Percentiles rank a stretch among this genome's conserved stretches.
Evolutionary conservation across 1,140 invertebrate genomes (phyloP).

Genomic region (Halictus rubicundus): DNA sequence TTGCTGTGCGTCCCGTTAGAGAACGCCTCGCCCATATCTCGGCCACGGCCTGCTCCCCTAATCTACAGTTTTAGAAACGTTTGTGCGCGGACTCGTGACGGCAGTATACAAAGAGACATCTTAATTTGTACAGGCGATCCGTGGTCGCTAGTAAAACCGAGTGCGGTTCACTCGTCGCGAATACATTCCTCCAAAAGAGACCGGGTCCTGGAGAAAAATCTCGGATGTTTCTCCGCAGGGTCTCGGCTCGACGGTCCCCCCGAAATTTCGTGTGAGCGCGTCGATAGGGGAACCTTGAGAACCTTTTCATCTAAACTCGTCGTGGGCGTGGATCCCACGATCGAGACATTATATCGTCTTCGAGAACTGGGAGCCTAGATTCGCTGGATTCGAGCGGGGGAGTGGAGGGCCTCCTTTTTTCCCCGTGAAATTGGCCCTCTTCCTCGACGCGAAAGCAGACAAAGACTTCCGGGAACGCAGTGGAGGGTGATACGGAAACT

Average conservation of each 20-base stretch:
- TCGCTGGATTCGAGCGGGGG: too few species aligned
- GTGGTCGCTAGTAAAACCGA: conserved; percentile 9
- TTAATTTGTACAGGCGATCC: conserved; percentile 20
- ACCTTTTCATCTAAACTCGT: conserved; percentile 15
- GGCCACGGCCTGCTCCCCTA: too few species aligned
- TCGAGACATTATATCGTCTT: too few species aligned
- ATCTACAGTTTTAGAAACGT: not conserved
- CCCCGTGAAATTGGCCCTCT: too few species aligned
- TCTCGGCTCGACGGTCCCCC: not conserved
- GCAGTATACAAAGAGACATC: conserved; percentile 49
- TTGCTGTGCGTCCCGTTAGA: too few species aligned
- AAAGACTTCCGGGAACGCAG: not conserved
- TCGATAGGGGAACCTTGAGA: not conserved
- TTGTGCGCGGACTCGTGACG: conserved; percentile 54
- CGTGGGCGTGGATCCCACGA: not conserved
- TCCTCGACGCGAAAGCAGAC: not conserved
- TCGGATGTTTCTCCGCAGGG: too few species aligned
- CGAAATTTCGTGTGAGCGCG: not conserved
- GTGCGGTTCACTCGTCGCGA: not conserved
- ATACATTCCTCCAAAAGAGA: not conserved
- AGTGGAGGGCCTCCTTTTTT: too few species aligned
- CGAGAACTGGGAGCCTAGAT: too few species aligned
- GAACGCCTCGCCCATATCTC: too few species aligned
- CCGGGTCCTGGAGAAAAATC: not conserved
- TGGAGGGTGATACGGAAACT: not conserved